phyloP scores from a whole-genome alignment of 2,888 invertebrate genomes.

The Dynastes hyllus region DNA sequence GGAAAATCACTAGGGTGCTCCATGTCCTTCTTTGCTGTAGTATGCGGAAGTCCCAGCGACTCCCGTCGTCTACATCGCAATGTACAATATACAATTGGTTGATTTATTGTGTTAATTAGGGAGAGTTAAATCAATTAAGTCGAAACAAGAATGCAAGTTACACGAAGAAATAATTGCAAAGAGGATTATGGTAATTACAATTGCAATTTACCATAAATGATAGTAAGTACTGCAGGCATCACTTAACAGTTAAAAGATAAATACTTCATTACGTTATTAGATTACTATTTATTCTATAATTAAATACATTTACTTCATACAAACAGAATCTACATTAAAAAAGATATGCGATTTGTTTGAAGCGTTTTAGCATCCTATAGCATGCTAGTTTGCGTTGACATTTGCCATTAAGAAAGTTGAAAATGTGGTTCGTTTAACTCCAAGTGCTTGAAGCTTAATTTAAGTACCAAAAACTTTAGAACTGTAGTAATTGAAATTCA shows the following conservation, averaged over 20 bases:
- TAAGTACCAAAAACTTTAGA: too few species aligned
- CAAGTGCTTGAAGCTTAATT: neutral
- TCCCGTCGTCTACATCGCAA: constrained; percentile 74
- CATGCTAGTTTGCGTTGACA: neutral
- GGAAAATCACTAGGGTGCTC: constrained; percentile 84
- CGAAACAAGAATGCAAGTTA: neutral
- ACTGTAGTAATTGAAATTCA: too few species aligned
- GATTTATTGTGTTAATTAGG: constrained; percentile 36
- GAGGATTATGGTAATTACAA: neutral
- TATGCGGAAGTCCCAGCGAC: constrained; percentile 76
- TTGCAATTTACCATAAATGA: neutral
- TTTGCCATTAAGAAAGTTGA: neutral
- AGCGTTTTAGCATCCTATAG: neutral
- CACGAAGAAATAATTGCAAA: neutral
- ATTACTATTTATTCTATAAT: neutral
- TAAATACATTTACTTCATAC: neutral
- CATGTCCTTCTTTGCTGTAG: constrained; percentile 75
- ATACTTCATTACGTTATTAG: neutral
- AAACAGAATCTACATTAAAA: neutral
- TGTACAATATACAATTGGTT: constrained; percentile 23
- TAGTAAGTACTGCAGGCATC: neutral
- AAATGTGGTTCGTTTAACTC: neutral
- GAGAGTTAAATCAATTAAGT: neutral
- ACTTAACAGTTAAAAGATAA: too few species aligned
- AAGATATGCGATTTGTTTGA: neutral